Conservation (phyloP, 1,140 invertebrate genomes). For the Philaenus spumarius region DNA sequence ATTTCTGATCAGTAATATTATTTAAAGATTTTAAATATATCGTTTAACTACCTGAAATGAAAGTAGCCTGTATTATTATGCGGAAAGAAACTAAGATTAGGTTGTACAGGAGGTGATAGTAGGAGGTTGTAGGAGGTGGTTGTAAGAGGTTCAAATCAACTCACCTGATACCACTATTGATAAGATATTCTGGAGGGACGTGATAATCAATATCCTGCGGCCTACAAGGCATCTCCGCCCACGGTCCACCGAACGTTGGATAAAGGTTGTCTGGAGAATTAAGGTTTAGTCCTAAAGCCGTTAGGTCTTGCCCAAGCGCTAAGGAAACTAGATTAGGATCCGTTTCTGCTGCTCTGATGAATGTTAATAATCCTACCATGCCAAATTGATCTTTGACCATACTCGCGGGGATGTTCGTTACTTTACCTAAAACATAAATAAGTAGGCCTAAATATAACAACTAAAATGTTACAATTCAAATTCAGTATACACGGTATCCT, state of each 20-base stretch:
- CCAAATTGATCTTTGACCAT: conserved; percentile 99
- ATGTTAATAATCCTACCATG: conserved; percentile 95
- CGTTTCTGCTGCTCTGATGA: conserved; percentile 94
- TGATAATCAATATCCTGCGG: conserved; percentile 99
- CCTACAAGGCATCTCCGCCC: conserved; percentile 94
- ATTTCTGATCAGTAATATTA: too few relatives aligned
- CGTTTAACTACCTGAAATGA: too few relatives aligned
- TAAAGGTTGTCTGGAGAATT: conserved; percentile 96
- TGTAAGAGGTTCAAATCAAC: too few relatives aligned
- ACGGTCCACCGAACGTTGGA: conserved; percentile 96
- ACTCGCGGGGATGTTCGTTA: conserved; percentile 94
- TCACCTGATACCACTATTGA: conserved; percentile 78
- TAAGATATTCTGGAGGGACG: conserved; percentile 97
- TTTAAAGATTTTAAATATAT: too few relatives aligned
- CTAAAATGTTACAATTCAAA: too few relatives aligned
- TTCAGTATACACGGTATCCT: too few relatives aligned
- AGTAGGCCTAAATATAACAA: too few relatives aligned
- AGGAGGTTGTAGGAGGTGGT: too few relatives aligned
- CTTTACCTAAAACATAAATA: conserved; percentile 62
- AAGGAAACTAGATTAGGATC: conserved; percentile 92
- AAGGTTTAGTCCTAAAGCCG: conserved; percentile 93
- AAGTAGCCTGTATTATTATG: too few relatives aligned
- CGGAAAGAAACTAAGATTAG: too few relatives aligned
- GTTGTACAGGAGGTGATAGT: too few relatives aligned
- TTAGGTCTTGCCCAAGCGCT: conserved; percentile 94